These are phyloP conservation scores for Etheostoma spectabile DNA, from an alignment of 2,113 vertebrate genomes.

Conservation along the genomic window DNA sequence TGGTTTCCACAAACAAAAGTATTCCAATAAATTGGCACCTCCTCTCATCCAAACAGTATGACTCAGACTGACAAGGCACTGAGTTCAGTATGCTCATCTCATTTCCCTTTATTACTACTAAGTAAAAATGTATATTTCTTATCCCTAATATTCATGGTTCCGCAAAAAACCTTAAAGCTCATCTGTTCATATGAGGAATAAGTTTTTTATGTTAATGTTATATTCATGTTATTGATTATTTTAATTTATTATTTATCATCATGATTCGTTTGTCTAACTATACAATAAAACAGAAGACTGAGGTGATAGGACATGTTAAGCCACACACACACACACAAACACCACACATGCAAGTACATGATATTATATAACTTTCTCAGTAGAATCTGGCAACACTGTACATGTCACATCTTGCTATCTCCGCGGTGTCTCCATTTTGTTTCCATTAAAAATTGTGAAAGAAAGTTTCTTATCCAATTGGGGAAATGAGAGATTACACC, in stretches of 20 bases:
- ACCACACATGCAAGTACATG: no score
- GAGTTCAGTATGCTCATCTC: neutral
- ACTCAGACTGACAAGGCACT: neutral
- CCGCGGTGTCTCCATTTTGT: neutral
- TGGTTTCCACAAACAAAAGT: neutral
- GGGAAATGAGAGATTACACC: neutral
- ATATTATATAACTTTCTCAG: no score
- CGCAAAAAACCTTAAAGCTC: neutral
- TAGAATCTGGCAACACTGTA: no score
- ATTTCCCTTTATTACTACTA: neutral
- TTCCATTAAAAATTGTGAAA: neutral
- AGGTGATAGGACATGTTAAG: no score
- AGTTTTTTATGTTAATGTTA: neutral
- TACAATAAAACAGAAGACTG: no score
- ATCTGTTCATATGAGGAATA: neutral
- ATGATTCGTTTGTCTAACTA: no score
- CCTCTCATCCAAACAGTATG: neutral
- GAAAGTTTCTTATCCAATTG: neutral
- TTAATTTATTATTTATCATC: no score
- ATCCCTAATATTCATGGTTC: neutral
- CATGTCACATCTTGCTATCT: no score
- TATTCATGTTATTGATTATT: neutral
- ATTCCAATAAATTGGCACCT: neutral
- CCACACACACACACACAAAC: no score
- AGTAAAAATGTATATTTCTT: neutral